Percentiles rank a stretch among this genome's conserved stretches.
Conservation (phyloP, 2,113 vertebrate genomes). For the Chascanopsetta lugubris region DNA sequence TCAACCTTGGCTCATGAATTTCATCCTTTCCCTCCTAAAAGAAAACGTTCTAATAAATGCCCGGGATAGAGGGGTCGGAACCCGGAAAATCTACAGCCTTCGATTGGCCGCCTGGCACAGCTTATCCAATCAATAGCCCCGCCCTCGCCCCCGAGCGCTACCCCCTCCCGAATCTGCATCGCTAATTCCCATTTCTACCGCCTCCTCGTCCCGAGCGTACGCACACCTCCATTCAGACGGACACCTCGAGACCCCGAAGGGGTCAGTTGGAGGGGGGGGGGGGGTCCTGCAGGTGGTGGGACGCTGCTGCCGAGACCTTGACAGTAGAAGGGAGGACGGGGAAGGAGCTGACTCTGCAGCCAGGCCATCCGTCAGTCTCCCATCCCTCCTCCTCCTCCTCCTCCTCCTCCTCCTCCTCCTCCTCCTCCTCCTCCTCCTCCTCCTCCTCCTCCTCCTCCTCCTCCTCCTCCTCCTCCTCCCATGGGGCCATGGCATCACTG, state of each 20-base stretch:
- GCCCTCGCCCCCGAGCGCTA: not conserved
- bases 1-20: conserved; percentile 72
- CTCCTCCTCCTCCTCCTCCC: not conserved
- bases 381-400: not conserved
- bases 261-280: no score
- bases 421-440: not conserved
- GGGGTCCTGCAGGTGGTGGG: no score
- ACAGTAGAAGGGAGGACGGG: conserved; percentile 64
- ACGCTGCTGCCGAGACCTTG: conserved; percentile 63
- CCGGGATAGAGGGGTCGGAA: conserved; percentile 52
- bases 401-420: not conserved
- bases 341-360: conserved; percentile 70
- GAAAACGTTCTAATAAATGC: conserved; percentile 69
- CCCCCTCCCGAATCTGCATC: conserved; percentile 33
- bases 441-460: not conserved
- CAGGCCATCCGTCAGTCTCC: no score
- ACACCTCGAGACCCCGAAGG: no score
- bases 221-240: no score
- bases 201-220: no score
- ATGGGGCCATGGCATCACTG: not conserved
- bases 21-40: conserved; percentile 71
- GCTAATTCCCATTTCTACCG: conserved; percentile 53
- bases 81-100: conserved; percentile 64
- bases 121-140: conserved; percentile 66
- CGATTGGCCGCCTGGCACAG: conserved; percentile 60